Base-by-base conservation (phyloP, 2,797 vertebrate genomes). In the Vespertilio murinus region DNA sequence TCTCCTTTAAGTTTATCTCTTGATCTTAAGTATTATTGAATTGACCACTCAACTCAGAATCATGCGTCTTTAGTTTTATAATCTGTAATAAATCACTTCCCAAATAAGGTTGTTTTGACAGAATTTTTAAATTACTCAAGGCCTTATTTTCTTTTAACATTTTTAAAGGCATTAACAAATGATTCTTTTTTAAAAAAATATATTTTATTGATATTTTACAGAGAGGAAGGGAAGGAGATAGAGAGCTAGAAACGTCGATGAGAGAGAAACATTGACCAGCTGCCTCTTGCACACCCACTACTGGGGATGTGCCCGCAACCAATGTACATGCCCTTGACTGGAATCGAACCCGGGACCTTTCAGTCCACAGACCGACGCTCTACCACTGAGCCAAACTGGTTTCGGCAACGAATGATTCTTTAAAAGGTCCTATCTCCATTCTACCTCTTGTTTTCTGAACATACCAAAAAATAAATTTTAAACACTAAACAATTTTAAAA, bases 381-480 rank as follows among this genome's bases (percentile, higher is more conserved):
- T n/a, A n/a, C n/a, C n/a, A n/a, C n/a, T n/a, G n/a, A n/a, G n/a
- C n/a, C n/a, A n/a, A n/a, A n/a, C n/a, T n/a, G n/a, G n/a, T n/a
- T n/a, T n/a, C n/a, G n/a, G n/a, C n/a, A 86, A 38, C 6, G 64
- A 42, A 67, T 61, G 16, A 75, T 79, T 93, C 40, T 82, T 85
- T 70, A 70, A 78, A 95, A 84, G 42, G 25, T 64, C 10, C 16
- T 74, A 42, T 56, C 10, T 80, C 40, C 4, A 65, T 88, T 64
- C 77, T 13, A 80, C 10, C 79, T 93, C 25, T 95, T 28, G 79
- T 91, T 94, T 86, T 17, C 33, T 73, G 42, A 85, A 64, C 28
- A 94, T 90, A 95, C 93, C 73, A 52, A 70, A 65, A 42, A 82
- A 47, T 65, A 82, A 9, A 47, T 47, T 47, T 81, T 65, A 82